Evolutionary conservation across 2,113 vertebrate species (phyloP).

Genomic region (Apteryx mantelli): DNA sequence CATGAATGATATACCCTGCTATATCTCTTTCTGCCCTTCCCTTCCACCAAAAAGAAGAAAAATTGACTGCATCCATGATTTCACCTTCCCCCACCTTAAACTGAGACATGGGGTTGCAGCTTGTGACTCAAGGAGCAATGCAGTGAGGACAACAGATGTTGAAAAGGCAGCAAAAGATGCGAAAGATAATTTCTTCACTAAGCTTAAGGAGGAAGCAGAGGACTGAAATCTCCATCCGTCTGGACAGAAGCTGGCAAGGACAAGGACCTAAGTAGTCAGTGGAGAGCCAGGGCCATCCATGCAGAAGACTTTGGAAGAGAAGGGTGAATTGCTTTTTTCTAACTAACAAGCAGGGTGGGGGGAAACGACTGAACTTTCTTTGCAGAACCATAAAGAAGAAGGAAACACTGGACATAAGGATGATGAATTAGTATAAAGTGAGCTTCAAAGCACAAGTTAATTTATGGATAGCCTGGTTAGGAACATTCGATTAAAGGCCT

Average conservation of each 20-base stretch:
- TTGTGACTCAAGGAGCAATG: neutral
- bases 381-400: neutral
- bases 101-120: neutral
- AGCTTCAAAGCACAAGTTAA: constrained; percentile 28
- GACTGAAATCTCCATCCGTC: neutral
- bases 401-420: neutral
- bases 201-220: neutral
- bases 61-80: neutral
- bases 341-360: neutral
- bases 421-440: neutral
- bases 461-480: constrained; percentile 14
- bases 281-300: neutral
- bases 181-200: neutral
- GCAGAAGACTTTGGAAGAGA: neutral
- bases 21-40: neutral
- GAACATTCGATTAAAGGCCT: constrained; percentile 47
- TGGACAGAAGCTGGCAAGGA: neutral
- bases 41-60: neutral
- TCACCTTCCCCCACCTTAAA: neutral
- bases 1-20: neutral
- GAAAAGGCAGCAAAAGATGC: neutral
- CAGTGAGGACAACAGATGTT: neutral
- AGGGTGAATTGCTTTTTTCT: neutral
- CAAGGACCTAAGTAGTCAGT: neutral
- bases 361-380: neutral